These are phyloP conservation scores for Stomatorhinus walkeri DNA, from an alignment of 2,797 vertebrate genomes.

Conservation along the genomic window DNA sequence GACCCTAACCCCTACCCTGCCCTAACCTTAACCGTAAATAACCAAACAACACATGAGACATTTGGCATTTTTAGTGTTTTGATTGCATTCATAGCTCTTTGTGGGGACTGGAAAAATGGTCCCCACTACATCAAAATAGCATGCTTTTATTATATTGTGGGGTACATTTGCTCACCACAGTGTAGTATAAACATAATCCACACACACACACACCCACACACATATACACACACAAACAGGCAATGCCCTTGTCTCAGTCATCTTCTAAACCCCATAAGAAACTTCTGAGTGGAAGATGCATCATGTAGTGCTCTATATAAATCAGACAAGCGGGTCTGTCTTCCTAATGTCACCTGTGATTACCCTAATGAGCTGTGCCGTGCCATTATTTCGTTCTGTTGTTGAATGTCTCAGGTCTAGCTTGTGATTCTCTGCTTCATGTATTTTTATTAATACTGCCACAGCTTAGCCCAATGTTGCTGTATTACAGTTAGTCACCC, in stretches of 20 bases:
- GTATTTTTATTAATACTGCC: conserved; percentile 5
- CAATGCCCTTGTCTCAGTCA: neutral
- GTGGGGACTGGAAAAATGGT: too few species aligned
- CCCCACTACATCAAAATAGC: too few species aligned
- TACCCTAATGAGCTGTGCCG: neutral
- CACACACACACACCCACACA: neutral
- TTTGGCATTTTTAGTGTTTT: too few species aligned
- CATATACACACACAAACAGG: neutral
- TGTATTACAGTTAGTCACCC: neutral
- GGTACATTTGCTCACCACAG: too few species aligned
- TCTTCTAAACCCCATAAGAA: neutral
- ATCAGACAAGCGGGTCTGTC: neutral
- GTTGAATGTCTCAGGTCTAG: neutral
- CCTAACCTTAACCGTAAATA: too few species aligned
- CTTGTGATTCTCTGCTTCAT: neutral
- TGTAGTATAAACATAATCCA: too few species aligned
- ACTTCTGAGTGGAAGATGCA: neutral
- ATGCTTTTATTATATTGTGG: too few species aligned
- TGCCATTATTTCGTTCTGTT: neutral
- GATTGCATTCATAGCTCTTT: too few species aligned
- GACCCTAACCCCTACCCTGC: too few species aligned
- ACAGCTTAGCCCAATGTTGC: neutral
- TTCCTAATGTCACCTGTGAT: neutral
- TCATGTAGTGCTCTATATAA: neutral
- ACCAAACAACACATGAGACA: too few species aligned